A percentile compares a stretch with the other conserved stretches of the same genome.
phyloP scores from a whole-genome alignment of 2,797 vertebrate species.

The Synanceia verrucosa region DNA sequence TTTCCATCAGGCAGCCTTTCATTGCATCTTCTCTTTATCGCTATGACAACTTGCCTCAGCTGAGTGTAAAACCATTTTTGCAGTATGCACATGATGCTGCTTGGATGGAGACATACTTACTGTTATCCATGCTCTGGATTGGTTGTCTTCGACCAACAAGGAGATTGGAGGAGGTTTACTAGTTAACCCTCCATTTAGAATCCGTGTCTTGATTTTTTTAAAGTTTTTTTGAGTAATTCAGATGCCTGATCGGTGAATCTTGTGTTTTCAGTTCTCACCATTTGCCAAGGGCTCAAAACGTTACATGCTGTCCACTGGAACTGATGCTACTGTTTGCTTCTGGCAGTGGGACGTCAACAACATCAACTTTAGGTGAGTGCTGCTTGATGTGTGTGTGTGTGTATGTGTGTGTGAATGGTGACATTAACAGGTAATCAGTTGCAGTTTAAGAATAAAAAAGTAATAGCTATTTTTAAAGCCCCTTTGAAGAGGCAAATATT shows the following conservation, averaged over 20 bases:
- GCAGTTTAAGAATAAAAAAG: background rate
- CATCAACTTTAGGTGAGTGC: slow-evolving; percentile 90
- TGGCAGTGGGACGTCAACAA: slow-evolving; percentile 97
- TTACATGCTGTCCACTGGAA: slow-evolving; percentile 98
- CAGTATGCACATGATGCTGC: background rate
- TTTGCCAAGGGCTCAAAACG: slow-evolving; percentile 93
- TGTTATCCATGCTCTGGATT: background rate
- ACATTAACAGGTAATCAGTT: background rate
- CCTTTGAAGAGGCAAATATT: background rate
- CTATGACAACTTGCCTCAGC: background rate
- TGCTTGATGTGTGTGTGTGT: background rate
- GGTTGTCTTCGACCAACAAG: background rate
- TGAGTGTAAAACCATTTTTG: background rate
- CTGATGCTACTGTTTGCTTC: slow-evolving; percentile 96
- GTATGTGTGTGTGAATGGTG: background rate
- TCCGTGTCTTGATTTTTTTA: background rate
- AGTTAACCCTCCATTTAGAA: background rate
- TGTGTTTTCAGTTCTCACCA: slow-evolving; percentile 91
- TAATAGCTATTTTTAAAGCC: background rate
- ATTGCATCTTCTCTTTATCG: background rate
- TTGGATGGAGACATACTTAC: background rate
- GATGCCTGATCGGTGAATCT: background rate
- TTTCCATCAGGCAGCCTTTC: background rate
- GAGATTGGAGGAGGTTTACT: background rate
- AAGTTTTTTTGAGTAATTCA: background rate